A percentile compares a stretch with the other conserved stretches of the same genome.
Conservation (phyloP, 53 echinoderm and acorn worm genomes). For the Hippasteria phrygiana region DNA sequence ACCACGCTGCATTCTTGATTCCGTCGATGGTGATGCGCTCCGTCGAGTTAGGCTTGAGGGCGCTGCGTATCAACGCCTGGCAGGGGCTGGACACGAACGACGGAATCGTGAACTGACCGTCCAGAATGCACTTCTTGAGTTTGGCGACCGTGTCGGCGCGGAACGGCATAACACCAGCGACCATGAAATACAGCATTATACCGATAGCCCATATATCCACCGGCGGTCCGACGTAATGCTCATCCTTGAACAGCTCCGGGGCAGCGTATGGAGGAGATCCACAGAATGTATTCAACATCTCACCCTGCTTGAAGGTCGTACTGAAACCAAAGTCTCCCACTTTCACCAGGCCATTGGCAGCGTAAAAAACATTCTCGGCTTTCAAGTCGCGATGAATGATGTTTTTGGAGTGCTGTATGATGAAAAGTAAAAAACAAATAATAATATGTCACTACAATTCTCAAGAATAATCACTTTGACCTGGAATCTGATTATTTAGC, state of each 20-base stretch:
- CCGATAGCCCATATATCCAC: constrained; percentile 99
- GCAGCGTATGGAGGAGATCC: constrained; percentile 99
- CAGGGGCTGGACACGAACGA: constrained; percentile 82
- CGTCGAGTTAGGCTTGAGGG: constrained; percentile 75
- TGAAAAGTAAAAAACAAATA: no score
- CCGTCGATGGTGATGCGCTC: constrained; percentile 80
- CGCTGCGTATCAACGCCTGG: constrained; percentile 76
- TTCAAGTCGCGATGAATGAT: constrained; percentile 98
- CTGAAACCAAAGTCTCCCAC: constrained; percentile 99
- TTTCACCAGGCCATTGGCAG: constrained; percentile 95
- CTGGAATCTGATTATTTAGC: no score
- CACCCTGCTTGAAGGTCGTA: constrained; percentile 83
- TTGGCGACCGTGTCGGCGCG: constrained; percentile 98
- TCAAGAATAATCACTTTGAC: no score
- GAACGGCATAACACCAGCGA: constrained; percentile 97
- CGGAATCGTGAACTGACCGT: constrained; percentile 91
- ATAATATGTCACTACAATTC: no score
- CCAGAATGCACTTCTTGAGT: constrained; percentile 98
- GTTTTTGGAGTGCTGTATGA: constrained; percentile 84
- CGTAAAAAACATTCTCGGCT: constrained; percentile 98
- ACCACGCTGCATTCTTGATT: constrained; percentile 79
- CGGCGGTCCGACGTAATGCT: constrained; percentile 89
- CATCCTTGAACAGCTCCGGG: constrained; percentile 98
- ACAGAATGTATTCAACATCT: constrained; percentile 97
- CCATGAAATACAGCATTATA: constrained; percentile 98